A percentile compares a stretch with the other conserved stretches of the same genome.
phyloP scores from a whole-genome alignment of 2,888 invertebrate species.

The Alloplasta piceator region DNA sequence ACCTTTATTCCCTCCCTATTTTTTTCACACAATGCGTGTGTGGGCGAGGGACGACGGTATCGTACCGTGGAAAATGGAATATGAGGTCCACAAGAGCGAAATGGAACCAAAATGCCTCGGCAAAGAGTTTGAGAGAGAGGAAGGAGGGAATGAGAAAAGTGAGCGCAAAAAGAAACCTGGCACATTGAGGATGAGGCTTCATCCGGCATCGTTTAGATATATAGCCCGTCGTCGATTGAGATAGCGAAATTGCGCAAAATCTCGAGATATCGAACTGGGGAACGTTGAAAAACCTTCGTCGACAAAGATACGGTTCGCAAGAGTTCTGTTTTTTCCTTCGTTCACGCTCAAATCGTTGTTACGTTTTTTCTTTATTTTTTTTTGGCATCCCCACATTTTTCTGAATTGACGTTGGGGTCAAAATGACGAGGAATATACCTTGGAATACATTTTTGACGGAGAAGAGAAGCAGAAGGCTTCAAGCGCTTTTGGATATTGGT shows the following conservation, averaged over 20 bases:
- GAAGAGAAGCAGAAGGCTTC: too few species aligned
- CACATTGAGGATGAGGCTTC: slow-evolving; percentile 61
- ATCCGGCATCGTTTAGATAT: slow-evolving; percentile 76
- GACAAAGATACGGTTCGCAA: not conserved
- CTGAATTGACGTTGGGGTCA: too few species aligned
- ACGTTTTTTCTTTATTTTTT: not conserved
- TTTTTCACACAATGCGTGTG: slow-evolving; percentile 52
- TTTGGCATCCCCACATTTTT: not conserved
- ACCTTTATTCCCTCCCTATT: not conserved
- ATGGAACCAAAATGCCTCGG: slow-evolving; percentile 31
- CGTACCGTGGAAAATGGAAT: slow-evolving; percentile 41
- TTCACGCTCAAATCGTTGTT: not conserved
- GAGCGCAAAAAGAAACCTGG: slow-evolving; percentile 39
- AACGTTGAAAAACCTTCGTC: not conserved
- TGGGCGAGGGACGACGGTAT: slow-evolving; percentile 35
- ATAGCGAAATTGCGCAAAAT: slow-evolving; percentile 73
- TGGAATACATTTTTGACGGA: too few species aligned
- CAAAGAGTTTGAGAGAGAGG: slow-evolving; percentile 39
- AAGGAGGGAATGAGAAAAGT: slow-evolving; percentile 65
- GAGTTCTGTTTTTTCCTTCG: not conserved
- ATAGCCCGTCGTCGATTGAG: slow-evolving; percentile 73
- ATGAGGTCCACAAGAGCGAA: slow-evolving; percentile 26
- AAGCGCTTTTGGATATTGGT: too few species aligned
- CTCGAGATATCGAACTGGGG: not conserved
- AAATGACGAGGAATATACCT: too few species aligned